phyloP scores from a whole-genome alignment of 23 tunicate species.

The Ciona savignyi region DNA sequence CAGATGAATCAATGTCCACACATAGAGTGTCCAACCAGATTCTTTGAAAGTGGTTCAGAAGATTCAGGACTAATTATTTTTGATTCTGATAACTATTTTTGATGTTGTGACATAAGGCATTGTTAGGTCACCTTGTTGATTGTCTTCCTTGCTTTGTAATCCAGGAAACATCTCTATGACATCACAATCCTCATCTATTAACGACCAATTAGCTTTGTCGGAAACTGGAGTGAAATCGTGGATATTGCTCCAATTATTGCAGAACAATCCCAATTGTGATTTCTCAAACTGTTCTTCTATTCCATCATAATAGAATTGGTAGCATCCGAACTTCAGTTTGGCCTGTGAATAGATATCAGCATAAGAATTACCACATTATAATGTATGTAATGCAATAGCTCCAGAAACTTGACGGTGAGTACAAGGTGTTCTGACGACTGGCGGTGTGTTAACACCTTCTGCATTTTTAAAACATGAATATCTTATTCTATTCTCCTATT shows the following conservation, averaged over 20 bases:
- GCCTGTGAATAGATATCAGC: constrained; percentile 12
- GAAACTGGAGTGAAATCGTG: constrained; percentile 78
- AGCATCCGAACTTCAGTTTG: constrained; percentile 55
- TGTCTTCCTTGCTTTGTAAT: neutral
- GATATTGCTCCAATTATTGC: constrained; percentile 71
- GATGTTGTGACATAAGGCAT: too few species aligned
- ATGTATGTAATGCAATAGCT: neutral
- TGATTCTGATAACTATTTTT: too few species aligned
- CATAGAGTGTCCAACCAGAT: too few species aligned
- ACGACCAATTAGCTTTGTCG: constrained; percentile 50
- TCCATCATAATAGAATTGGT: constrained; percentile 55
- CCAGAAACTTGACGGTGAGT: neutral
- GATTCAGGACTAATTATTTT: too few species aligned
- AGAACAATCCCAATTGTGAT: constrained; percentile 35
- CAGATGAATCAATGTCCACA: too few species aligned
- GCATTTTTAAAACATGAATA: too few species aligned
- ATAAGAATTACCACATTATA: neutral
- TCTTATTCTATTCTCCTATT: too few species aligned
- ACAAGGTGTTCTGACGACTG: neutral
- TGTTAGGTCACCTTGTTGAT: neutral
- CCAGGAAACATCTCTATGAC: constrained; percentile 24
- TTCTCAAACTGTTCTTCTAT: constrained; percentile 32
- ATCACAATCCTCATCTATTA: constrained; percentile 19
- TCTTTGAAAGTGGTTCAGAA: too few species aligned
- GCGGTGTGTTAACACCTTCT: too few species aligned